Evolutionary conservation across 2,888 invertebrate genomes (phyloP).

Genomic region (Amblyjoppa proteus): DNA sequence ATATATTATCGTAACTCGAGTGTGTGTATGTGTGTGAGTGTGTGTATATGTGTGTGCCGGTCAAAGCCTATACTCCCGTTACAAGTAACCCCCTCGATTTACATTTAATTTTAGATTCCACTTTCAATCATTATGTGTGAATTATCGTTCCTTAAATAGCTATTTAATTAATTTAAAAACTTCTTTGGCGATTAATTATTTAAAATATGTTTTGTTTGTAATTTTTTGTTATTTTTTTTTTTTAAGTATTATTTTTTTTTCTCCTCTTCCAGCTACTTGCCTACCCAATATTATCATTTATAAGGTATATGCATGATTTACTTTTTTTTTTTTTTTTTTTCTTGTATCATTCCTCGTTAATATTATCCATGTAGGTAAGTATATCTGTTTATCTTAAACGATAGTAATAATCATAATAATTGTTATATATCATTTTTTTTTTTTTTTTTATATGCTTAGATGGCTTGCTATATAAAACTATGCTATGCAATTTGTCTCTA

Average conservation of each 20-base stretch:
- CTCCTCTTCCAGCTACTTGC: constrained; percentile 74
- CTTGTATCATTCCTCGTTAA: constrained; percentile 72
- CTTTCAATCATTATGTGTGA: constrained; percentile 82
- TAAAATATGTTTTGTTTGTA: constrained; percentile 83
- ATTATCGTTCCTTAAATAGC: constrained; percentile 80
- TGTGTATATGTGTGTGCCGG: constrained; percentile 10
- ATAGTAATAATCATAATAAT: constrained; percentile 74
- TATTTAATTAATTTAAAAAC: constrained; percentile 82
- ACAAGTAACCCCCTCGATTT: constrained; percentile 71
- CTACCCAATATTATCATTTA: constrained; percentile 69
- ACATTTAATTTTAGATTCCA: constrained; percentile 84
- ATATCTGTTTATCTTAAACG: constrained; percentile 69
- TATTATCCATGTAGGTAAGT: constrained; percentile 73
- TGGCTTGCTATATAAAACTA: constrained; percentile 83
- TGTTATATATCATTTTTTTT: constrained; percentile 74
- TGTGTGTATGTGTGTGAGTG: constrained; percentile 22
- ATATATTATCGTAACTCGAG: constrained; percentile 62
- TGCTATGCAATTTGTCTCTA: constrained; percentile 79
- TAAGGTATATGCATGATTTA: constrained; percentile 70
- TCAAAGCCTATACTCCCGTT: constrained; percentile 37
- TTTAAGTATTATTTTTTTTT: constrained; percentile 57
- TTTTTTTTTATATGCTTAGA: constrained; percentile 78
- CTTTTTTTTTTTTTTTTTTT: constrained; percentile 51
- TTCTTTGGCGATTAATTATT: constrained; percentile 84
- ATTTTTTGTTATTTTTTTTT: constrained; percentile 77